These are phyloP conservation scores for Pogonognathellus flavescens DNA, from an alignment of 1,140 invertebrate species.

Conservation along the genomic window DNA sequence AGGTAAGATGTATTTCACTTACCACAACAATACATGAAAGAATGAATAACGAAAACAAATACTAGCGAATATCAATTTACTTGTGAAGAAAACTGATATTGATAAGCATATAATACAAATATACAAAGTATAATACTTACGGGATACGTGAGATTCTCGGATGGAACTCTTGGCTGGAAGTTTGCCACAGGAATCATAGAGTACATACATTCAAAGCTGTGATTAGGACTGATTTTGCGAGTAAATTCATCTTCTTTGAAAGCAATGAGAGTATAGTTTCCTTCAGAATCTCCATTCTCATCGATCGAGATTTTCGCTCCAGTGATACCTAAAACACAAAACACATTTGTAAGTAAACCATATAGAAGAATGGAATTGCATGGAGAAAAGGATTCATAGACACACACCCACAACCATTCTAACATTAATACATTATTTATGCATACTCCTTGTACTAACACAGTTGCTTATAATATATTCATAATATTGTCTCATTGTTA, in stretches of 20 bases:
- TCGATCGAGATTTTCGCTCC: constrained; percentile 92
- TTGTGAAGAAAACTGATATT: not conserved
- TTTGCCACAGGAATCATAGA: constrained; percentile 85
- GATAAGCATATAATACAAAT: constrained; percentile 2
- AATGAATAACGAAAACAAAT: no score
- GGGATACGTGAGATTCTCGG: constrained; percentile 72
- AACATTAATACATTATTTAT: not conserved
- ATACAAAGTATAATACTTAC: constrained; percentile 45
- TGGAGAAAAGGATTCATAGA: constrained; percentile 17
- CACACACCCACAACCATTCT: not conserved
- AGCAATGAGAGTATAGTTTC: constrained; percentile 94
- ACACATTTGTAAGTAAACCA: not conserved
- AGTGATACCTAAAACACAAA: constrained; percentile 81
- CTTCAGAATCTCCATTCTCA: constrained; percentile 93
- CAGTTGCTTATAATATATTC: no score
- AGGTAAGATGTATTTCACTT: no score
- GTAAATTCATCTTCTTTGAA: constrained; percentile 73
- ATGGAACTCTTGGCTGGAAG: constrained; percentile 81
- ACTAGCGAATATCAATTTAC: no score
- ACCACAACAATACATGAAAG: no score
- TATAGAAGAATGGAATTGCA: not conserved
- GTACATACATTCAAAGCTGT: constrained; percentile 73
- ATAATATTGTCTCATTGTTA: not conserved
- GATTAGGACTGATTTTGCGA: not conserved
- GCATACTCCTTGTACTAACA: not conserved